Conservation (phyloP, 1,140 invertebrate species). For the Heliothis subflexa region DNA sequence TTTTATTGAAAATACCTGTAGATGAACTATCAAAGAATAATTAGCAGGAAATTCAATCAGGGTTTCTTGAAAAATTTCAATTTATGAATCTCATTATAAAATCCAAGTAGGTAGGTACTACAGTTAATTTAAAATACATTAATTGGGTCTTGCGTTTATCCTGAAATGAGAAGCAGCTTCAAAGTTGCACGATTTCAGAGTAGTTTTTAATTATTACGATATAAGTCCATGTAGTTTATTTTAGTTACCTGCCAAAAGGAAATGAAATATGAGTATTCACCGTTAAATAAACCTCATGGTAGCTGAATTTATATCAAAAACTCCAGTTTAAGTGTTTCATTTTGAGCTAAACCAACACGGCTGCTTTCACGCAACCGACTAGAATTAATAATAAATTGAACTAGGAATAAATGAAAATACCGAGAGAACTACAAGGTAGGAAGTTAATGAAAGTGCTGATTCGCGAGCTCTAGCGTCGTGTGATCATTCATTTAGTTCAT, state of each 20-base stretch:
- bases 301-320: slow-evolving; percentile 25
- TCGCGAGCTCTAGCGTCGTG: slow-evolving; percentile 39
- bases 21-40: too few species aligned
- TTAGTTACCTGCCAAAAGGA: background rate
- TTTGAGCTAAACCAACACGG: slow-evolving; percentile 10
- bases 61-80: too few species aligned
- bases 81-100: too few species aligned
- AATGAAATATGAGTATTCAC: slow-evolving; percentile 1
- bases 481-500: slow-evolving; percentile 58
- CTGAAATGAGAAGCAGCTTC: background rate
- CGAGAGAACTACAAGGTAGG: slow-evolving; percentile 24
- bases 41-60: too few species aligned
- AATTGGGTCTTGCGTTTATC: background rate
- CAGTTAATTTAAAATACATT: background rate
- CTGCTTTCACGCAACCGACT: slow-evolving; percentile 27
- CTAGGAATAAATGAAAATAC: slow-evolving; percentile 37
- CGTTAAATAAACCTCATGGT: slow-evolving; percentile 2
- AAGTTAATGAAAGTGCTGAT: slow-evolving; percentile 60
- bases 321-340: slow-evolving; percentile 33
- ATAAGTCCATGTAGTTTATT: background rate
- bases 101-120: too few species aligned
- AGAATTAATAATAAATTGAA: slow-evolving; percentile 49
- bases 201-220: background rate
- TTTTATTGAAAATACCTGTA: background rate
- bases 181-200: background rate